Base-by-base conservation (phyloP, 2,888 invertebrate genomes). In the Ennomos quercinarius region DNA sequence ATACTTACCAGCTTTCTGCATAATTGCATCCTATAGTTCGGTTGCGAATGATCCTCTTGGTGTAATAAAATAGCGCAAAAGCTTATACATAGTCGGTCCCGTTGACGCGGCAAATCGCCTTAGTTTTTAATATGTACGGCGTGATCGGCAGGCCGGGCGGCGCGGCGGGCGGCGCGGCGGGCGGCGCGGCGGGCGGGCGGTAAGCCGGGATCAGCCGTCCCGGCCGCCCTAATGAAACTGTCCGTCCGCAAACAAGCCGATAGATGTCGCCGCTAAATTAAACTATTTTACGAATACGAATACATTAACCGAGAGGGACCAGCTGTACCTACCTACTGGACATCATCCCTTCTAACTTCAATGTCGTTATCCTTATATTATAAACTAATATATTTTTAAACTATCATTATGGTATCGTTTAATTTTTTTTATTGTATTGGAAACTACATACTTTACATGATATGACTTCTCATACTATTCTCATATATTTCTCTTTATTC, bases 201-300 rank as follows among this genome's bases (percentile, higher is more conserved):
- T 48, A 48, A 53, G 47, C 52, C 48, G 52, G 59, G 58, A 53
- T 59, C 59, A 46, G 67, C 61, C 72, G 71, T 51, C 63, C 61
- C 72, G 71, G 51, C 63, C 70, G 71, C 72, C 63, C 70, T 81
- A 80, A 81, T 81, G 76, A 78, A 79, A 69, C 74, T 70, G 77
- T 70, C 74, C 70, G 70, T 68, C 70, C 65, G 69, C 77, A 69
- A 74, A 76, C 77, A 71, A 64, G 70, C 71, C 77, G 73, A 69
- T 75, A 75, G 77, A 78, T 83, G 83, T 84, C 77, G 71, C 67
- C 54, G 68, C 81, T 77, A 78, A 83, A 84, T 85, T 82, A 81
- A 84, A 86, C 83, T 85, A 82, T 81, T 80, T 74, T 66, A 65
- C 74, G 78, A 76, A 81, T 66, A 65, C 74, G 78, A 76, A 81